phyloP scores from a whole-genome alignment of 1,140 invertebrate species.

The Pseudoatta argentina region DNA sequence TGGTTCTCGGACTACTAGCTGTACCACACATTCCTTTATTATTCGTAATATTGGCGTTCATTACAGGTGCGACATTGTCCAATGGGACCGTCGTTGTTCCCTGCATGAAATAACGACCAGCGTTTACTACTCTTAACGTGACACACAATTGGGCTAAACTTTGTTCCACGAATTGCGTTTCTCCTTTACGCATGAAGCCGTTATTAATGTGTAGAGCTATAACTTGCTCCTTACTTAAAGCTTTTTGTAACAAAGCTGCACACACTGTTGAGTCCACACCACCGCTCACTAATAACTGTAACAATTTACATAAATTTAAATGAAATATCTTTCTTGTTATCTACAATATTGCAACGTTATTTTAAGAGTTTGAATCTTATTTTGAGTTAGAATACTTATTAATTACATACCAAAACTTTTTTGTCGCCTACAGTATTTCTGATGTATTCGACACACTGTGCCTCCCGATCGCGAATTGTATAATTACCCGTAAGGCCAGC shows the following conservation, averaged over 20 bases:
- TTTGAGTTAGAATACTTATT: background rate
- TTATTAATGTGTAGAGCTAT: conserved; percentile 99
- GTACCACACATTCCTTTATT: conserved; percentile 84
- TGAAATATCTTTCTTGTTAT: conserved; percentile 10
- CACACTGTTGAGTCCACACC: conserved; percentile 99
- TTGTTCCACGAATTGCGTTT: conserved; percentile 95
- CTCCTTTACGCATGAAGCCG: conserved; percentile 99
- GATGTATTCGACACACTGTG: conserved; percentile 98
- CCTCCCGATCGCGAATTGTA: conserved; percentile 95
- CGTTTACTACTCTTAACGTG: conserved; percentile 93
- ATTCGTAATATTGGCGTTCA: conserved; percentile 86
- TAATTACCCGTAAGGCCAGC: conserved; percentile 94
- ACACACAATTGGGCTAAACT: conserved; percentile 95
- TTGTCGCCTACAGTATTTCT: conserved; percentile 95
- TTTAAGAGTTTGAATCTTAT: background rate
- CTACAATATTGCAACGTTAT: background rate
- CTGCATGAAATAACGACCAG: conserved; percentile 91
- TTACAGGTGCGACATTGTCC: conserved; percentile 86
- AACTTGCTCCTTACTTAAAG: conserved; percentile 95
- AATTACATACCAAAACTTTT: conserved; percentile 96
- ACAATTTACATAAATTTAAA: conserved; percentile 44
- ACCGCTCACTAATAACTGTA: conserved; percentile 96
- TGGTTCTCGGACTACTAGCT: conserved; percentile 88
- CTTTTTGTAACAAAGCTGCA: conserved; percentile 96
- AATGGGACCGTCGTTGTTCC: conserved; percentile 93